Evolutionary conservation across 2,797 vertebrate genomes (phyloP).

Genomic region (Artibeus jamaicensis): DNA sequence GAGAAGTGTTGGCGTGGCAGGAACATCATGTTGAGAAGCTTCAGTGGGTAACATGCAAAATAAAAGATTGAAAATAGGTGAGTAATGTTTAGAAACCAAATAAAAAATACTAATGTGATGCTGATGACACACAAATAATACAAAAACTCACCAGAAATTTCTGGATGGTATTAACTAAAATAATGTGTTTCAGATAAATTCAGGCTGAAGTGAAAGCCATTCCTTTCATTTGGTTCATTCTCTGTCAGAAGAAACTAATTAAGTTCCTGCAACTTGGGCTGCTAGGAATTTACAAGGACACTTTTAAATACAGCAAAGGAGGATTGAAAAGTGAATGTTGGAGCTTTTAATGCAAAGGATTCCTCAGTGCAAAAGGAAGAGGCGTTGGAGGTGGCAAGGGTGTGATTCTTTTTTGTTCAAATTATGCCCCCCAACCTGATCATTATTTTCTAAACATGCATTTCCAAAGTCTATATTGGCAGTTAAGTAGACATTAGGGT

Average conservation of each 20-base stretch:
- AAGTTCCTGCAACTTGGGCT: neutral
- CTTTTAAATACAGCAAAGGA: neutral
- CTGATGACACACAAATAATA: neutral
- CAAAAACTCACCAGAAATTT: neutral
- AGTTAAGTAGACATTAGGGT: no score
- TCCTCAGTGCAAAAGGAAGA: neutral
- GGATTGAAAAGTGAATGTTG: neutral
- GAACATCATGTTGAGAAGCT: conserved; percentile 3
- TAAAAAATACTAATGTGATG: neutral
- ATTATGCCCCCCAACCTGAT: fast-evolving
- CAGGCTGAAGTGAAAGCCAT: neutral
- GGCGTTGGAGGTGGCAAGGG: fast-evolving
- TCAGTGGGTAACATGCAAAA: neutral
- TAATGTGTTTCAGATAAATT: neutral
- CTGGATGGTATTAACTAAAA: neutral
- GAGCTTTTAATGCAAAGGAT: neutral
- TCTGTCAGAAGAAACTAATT: neutral
- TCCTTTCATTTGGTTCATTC: neutral
- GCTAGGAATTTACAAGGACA: neutral
- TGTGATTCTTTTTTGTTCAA: neutral
- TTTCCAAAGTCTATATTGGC: neutral
- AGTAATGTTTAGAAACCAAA: conserved; percentile 29
- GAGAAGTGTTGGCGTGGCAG: conserved; percentile 20
- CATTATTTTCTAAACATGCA: fast-evolving
- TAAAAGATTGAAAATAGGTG: conserved; percentile 33